Conservation (phyloP, 92 coral and sea anemone genomes). For the Parazoanthus atlanticus region DNA sequence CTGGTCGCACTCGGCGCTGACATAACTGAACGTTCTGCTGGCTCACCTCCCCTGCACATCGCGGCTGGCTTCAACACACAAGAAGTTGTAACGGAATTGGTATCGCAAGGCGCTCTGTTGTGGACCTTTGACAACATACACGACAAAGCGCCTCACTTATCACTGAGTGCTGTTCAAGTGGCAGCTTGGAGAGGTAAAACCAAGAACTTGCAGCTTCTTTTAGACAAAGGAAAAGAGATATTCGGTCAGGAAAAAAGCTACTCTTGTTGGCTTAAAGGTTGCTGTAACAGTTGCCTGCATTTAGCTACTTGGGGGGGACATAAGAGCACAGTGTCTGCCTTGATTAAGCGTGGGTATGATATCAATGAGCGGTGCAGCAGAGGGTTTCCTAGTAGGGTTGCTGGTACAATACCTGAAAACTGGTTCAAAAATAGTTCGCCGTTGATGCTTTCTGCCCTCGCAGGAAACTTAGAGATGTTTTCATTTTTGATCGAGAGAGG, state of each 20-base stretch:
- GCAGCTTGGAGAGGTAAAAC: not conserved
- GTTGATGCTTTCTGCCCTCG: not conserved
- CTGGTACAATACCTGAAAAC: not conserved
- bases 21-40: not conserved
- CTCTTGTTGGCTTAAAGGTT: not conserved
- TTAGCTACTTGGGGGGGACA: not conserved
- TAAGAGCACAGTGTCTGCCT: not conserved
- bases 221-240: not conserved
- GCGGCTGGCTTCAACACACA: not conserved
- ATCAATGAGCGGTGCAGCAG: not conserved
- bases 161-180: not conserved
- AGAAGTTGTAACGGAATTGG: not conserved
- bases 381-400: not conserved
- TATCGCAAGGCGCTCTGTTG: not conserved
- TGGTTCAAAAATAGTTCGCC: not conserved
- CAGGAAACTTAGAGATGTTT: constrained; percentile 18
- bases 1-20: not conserved
- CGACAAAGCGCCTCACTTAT: too few relatives aligned
- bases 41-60: not conserved
- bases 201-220: not conserved
- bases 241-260: not conserved
- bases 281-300: not conserved
- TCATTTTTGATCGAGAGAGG: constrained; percentile 8
- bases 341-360: not conserved
- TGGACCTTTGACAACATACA: not conserved